These are phyloP conservation scores for Limnothrissa miodon DNA, from an alignment of 2,113 vertebrate genomes.

Conservation along the genomic window DNA sequence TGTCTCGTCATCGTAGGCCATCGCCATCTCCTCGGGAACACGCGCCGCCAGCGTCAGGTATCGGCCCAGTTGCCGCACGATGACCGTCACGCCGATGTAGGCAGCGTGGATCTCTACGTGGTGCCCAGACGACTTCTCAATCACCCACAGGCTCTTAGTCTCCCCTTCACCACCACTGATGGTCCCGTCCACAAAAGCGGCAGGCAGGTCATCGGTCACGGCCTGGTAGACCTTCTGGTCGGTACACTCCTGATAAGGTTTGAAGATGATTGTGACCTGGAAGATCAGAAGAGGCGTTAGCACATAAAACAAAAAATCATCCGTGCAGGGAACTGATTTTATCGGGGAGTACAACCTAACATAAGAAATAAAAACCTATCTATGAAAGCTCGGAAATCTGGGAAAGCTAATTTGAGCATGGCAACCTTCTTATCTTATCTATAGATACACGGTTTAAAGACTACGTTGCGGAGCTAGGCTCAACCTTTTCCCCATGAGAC, in stretches of 20 bases:
- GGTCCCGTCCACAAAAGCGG: slow-evolving; percentile 92
- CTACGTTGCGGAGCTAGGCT: background rate
- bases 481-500: background rate
- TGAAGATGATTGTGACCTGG: slow-evolving; percentile 95
- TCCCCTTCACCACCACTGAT: slow-evolving; percentile 75
- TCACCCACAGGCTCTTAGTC: slow-evolving; percentile 79
- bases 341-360: background rate
- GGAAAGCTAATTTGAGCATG: background rate
- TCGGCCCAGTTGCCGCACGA: slow-evolving; percentile 85
- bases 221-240: slow-evolving; percentile 98
- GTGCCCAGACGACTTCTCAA: slow-evolving; percentile 79
- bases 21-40: slow-evolving; percentile 84
- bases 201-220: slow-evolving; percentile 87
- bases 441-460: background rate
- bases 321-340: background rate
- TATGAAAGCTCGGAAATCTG: too few relatives aligned
- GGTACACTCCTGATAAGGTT: slow-evolving; percentile 88
- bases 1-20: slow-evolving; percentile 83
- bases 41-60: slow-evolving; percentile 90
- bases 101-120: slow-evolving; percentile 87
- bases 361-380: background rate
- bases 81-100: slow-evolving; percentile 89
- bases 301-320: background rate
- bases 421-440: background rate
- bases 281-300: background rate